Evolutionary conservation across 1,140 invertebrate species (phyloP), one percentile per base, ranked within the genome.

Genomic region (Sesamia nonagrioides): DNA sequence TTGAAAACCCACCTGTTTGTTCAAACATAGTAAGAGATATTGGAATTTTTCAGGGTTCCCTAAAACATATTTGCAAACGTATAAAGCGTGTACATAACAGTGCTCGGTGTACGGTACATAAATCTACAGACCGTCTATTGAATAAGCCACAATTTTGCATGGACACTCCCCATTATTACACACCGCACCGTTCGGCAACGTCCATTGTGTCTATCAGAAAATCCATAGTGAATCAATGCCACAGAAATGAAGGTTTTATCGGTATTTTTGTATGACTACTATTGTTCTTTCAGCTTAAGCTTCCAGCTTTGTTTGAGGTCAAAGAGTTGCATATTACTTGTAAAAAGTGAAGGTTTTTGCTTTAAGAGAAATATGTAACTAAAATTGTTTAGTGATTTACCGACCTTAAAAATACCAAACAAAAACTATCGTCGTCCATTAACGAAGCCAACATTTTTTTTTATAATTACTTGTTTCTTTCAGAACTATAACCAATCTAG

Each of bases 101-200:
- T 58, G 63, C 5, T 21, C 18, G 52, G 18, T 27, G 50, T 9
- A 68, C 54, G 71, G 45, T 60, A 81, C 80, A 69, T 81, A 77
- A 80, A 80, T 74, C 58, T 8, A 69, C 56, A 61, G 61, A 27
- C 60, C 75, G 48, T 73, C 69, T 69, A 73, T 81, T 77, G 79
- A 81, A 77, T 72, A 56, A 69, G 52, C 72, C 80, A 78, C 75
- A 54, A 48, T 76, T 82, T 73, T 79, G 74, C 81, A 77, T 79
- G 77, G 48, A 66, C 77, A 77, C 77, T 58, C 81, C 77, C 77
- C 69, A 58, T 77, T 77, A 82, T 82, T 82, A 82, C 77, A 79
- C 56, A 63, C 52, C 45, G 74, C 77, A 48, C 61, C 45, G 68
- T 69, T 61, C 72, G 61, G 63, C 68, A 77, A 35, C 63, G 58